A percentile compares a stretch with the other conserved stretches of the same genome.
These are phyloP conservation scores for Siniperca obscura DNA, from an alignment of 2,797 vertebrate genomes.

Conservation along the genomic window DNA sequence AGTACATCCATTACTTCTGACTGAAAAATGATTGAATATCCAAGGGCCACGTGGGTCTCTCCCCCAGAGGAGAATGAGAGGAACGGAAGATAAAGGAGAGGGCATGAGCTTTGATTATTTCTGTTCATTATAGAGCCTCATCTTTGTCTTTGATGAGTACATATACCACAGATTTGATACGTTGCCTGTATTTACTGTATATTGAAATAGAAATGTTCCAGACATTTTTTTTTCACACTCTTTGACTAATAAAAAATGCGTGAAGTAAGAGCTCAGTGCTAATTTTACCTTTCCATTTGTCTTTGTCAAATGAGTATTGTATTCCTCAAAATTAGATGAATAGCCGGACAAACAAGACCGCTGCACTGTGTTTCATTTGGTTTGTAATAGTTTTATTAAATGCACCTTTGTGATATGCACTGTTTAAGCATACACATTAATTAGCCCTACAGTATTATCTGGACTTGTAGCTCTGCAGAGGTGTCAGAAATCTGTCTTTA, in stretches of 20 bases:
- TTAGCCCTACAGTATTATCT: background rate
- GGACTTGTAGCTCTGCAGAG: constrained; percentile 10
- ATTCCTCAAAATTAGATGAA: constrained; percentile 30
- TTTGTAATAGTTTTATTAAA: constrained; percentile 34
- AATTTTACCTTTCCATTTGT: constrained; percentile 46
- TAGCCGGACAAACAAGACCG: constrained; percentile 1
- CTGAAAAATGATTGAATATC: constrained; percentile 77
- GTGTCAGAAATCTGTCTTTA: background rate
- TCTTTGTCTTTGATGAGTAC: constrained; percentile 36
- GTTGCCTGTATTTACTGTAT: constrained; percentile 45
- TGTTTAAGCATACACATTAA: constrained; percentile 13
- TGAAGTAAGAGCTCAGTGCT: constrained; percentile 11
- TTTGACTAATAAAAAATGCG: constrained; percentile 46
- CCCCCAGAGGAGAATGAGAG: constrained; percentile 63
- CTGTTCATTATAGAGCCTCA: constrained; percentile 56
- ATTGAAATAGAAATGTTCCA: constrained; percentile 38
- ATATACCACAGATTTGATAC: constrained; percentile 17
- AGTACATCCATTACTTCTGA: constrained; percentile 68
- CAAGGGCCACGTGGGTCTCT: constrained; percentile 72
- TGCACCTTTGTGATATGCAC: constrained; percentile 16
- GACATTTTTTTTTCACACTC: background rate
- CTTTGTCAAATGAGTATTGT: constrained; percentile 1
- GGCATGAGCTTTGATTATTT: constrained; percentile 67
- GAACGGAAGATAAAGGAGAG: constrained; percentile 67
- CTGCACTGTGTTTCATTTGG: constrained; percentile 8